Base-by-base conservation (phyloP, 1,140 invertebrate species). In the Oryctes rhinoceros region DNA sequence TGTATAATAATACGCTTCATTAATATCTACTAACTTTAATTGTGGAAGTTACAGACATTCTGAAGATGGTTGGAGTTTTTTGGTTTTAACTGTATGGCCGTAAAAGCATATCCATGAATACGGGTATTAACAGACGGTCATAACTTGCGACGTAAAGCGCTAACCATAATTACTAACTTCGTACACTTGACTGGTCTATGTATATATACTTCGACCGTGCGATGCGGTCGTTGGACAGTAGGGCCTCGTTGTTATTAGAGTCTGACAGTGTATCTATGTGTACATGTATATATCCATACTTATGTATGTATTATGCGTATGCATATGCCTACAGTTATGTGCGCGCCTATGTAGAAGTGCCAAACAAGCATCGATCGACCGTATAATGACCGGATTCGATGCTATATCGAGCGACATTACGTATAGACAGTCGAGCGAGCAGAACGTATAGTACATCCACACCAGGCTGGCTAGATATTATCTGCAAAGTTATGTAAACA, bases 401-500 rank as follows among this genome's bases (percentile, higher is more conserved):
- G 53, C 53, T 59, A 59, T 59, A 18, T 59, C 53, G 15, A 59
- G 53, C 53, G 13, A 59, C 9, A 10, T 44, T 10, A 44, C 53
- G 18, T 59, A 18, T 15, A 59, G 53, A 59, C 53, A 59, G 53
- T 59, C 15, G 18, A 59, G 53, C 53, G 53, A 59, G 53, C 53
- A 59, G 53, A 59, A 59, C 53, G 24, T 30, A 30, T 30, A 7
- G 53, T 18, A 4, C 53, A 59, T 30, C 24, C 53, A 59, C 18
- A 59, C 53, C n/a, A 59, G 53, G 18, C 53, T 6, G 18, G 53
- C 18, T 15, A 59, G 53, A 59, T 59, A 59, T 59, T 59, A 59
- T 59, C 53, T 59, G 53, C 15, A 59, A 59, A 59, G 53, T 59
- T 59, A 59, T 59, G 53, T 59, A 59, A 59, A 59, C 53, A 59